Evolutionary conservation across 2,888 invertebrate genomes (phyloP), one percentile per base, ranked within the genome.

Genomic region (Acronicta psi): DNA sequence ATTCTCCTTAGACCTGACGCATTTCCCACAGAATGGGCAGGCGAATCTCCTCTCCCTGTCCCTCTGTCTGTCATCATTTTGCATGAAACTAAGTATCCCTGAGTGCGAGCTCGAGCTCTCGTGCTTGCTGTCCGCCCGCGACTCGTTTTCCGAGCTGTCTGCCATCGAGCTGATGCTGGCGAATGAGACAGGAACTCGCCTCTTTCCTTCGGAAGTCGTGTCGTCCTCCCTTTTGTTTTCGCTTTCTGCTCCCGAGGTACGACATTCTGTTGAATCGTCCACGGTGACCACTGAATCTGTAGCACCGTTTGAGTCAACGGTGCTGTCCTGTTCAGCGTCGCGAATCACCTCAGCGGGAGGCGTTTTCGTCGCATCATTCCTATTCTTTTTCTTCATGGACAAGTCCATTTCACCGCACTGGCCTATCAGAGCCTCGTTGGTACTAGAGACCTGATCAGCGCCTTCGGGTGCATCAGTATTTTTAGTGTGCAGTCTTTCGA

Each of bases 1-100:
- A 86, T 98, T 98, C 92, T 98, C 98, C 90, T 98, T 98, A 44
- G 97, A 97, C 55, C 98, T 95, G 37, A 98, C 98, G 87, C 98
- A 98, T 87, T 98, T 98, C 46, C 97, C 97, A 87, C 98, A 98
- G 85, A 98, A 98, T 0, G 98, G 98, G 82, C 98, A 98, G 29
- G 98, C 97, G 87, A 98, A 98, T 58, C 97, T 95, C 62, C 97
- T 95, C 83, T 97, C 97, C 44, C 97, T 94, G 81, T 97, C 96
- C 47, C 92, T 80, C 61, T 92, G 92, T 47, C 93, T 82, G 20
- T 93, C 93, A 58, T 93, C 93, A 57, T 95, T 95, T 54, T 96
- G 95, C 80, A 97, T 88, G 77, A 97, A 95, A 50, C 96, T 96
- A 72, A 95, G 91, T 51, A 95, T 92, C n/a, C 94, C 95, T 31